Base-by-base conservation (phyloP, 2,888 invertebrate genomes). In the Eupeodes latifasciatus region DNA sequence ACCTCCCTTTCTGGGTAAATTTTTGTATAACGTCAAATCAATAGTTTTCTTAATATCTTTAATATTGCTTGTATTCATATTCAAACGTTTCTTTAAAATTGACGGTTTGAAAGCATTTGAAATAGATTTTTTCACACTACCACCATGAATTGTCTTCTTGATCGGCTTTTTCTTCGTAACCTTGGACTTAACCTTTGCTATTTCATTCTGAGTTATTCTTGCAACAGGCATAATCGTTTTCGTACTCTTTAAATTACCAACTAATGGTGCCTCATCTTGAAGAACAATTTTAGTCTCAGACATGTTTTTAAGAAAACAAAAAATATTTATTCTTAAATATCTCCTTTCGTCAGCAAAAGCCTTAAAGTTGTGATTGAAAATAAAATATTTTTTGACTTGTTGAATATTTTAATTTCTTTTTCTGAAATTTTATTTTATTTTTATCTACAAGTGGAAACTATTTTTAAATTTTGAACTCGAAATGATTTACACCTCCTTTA, bases 1-100 rank as follows among this genome's bases (percentile, higher is more conserved):
- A 19, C 62, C 62, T 11, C 62, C 62, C 7, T 4, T 40, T 19
- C 11, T 16, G 4, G 62, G 62, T 5, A 19, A 0, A 12, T 64
- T 40, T 12, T 19, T 64, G 2, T 44, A 19, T 5, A 64, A 44
- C 4, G 10, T 9, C 11, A 19, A 16, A 40, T 64, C 62, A 5
- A 64, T 44, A 2, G 19, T 16, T 16, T 19, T 64, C 6, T 64
- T 40, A 5, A 64, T 44, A 0, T 64, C 62, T 64, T 64, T 10
- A 11, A 10, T 12, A 11, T 85, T 76, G 44, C 19, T 81, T n/a
- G 53, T 61, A 57, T 62, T 76, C 64, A 12, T 9, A 44, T 19
- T 19, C 6, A 34, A 14, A 0, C 27, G 27, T 34, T 34, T 12
- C 27, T 59, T 34, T 7, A 27, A 14, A 59, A 5, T 0, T 1